These are phyloP conservation scores for Trypoxylon attenuatum DNA, from an alignment of 2,888 invertebrate genomes.

Conservation along the genomic window DNA sequence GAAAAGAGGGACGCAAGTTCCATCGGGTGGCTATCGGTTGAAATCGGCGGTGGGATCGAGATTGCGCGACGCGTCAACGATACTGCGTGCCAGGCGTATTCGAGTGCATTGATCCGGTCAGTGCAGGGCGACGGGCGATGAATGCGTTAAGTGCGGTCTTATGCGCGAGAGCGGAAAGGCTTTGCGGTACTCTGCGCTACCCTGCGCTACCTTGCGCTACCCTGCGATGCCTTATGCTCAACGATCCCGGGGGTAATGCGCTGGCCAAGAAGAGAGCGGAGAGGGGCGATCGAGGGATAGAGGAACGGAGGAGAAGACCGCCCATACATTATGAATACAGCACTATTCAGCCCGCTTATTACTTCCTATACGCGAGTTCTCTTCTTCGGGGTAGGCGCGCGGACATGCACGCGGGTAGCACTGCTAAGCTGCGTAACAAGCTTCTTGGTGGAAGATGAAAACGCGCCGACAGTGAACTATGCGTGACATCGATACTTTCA, in stretches of 20 bases:
- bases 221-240: no score
- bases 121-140: conserved; percentile 62
- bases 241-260: conserved; percentile 51
- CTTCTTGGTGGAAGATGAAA: conserved; percentile 15
- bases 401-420: background rate
- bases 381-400: conserved; percentile 22
- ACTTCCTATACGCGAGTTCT: conserved; percentile 55
- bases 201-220: no score
- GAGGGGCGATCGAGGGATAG: background rate
- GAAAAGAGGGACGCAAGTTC: conserved; percentile 23
- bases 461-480: conserved; percentile 8
- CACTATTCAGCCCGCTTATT: conserved; percentile 66
- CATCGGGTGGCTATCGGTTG: conserved; percentile 25
- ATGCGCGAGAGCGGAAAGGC: conserved; percentile 58
- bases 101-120: conserved; percentile 69
- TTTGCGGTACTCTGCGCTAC: conserved; percentile 48
- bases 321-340: conserved; percentile 67
- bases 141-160: conserved; percentile 69
- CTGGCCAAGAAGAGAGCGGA: conserved; percentile 38
- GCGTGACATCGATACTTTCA: conserved; percentile 14
- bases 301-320: conserved; percentile 32
- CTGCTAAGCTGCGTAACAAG: background rate
- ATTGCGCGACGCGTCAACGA: conserved; percentile 50
- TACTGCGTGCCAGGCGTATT: conserved; percentile 46
- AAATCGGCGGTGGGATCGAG: conserved; percentile 31